Evolutionary conservation across 1,140 invertebrate genomes (phyloP), one percentile per base, ranked within the genome.

Genomic region (Drosophila ohnishii): DNA sequence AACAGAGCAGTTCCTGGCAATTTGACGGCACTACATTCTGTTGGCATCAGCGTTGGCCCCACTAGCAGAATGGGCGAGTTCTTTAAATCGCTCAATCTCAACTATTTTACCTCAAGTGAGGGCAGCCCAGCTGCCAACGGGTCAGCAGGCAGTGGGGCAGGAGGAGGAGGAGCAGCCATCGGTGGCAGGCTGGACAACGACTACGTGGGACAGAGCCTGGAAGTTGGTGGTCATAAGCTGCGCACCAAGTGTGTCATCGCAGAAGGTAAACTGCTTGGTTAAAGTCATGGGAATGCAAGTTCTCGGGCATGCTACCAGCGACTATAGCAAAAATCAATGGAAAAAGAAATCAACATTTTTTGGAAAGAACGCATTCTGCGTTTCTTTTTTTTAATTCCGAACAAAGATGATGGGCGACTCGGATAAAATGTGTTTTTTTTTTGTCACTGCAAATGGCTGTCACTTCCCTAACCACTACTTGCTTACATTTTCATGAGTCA

Each of bases 161-260:
- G 58, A 51, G 70, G 62, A 50, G 40, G 45, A 63, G 42, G 13
- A 59, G 51, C 37, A 40, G 37, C 71, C 61, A 70, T 78, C 65
- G 77, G 55, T 50, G 72, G 75, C 53, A 81, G 92, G 74, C 92
- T 92, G 90, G 95, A 96, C 80, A 97, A 97, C 93, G 96, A 97
- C 92, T 98, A 97, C 92, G 96, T 98, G 66, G 97, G 97, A 35
- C 96, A 98, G 93, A 93, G 94, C 78, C 94, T 99, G 50, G 97
- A 98, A 93, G 95, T 99, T 78, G 96, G 95, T 76, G 96, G 95
- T 91, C 95, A 97, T 90, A 98, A 97, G 93, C 93, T 98, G 63
- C 94, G 96, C 91, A 96, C 98, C 50, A 97, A 96, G 92, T 95
- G 95, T 93, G 95, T 98, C 80, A 97, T 98, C 77, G 97, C 97